phyloP scores from a whole-genome alignment of 2,797 vertebrate species.

The Masticophis lateralis region DNA sequence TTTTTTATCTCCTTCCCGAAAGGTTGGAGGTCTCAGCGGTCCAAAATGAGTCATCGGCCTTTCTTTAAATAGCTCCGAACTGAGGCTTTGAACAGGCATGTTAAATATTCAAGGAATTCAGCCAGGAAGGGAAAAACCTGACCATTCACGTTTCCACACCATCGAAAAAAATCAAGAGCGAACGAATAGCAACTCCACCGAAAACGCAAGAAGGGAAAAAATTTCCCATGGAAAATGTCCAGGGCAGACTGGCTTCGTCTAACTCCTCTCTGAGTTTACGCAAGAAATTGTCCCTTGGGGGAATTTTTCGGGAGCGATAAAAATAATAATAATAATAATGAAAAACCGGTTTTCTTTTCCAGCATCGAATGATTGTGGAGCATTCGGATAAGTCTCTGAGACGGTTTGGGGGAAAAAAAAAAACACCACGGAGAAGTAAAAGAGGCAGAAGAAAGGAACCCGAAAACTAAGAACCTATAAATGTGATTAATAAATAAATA shows the following conservation, averaged over 20 bases:
- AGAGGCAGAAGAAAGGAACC: neutral
- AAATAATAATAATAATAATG: too few species aligned
- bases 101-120: neutral
- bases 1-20: rapidly evolving
- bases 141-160: neutral
- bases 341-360: neutral
- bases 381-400: too few species aligned
- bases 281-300: neutral
- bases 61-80: neutral
- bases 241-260: too few species aligned
- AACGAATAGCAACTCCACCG: neutral
- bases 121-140: neutral
- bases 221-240: neutral
- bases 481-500: too few species aligned
- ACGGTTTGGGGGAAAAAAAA: neutral
- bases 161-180: neutral
- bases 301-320: neutral
- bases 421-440: neutral
- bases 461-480: neutral
- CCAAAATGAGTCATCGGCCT: neutral
- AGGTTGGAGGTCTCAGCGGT: neutral
- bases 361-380: too few species aligned
- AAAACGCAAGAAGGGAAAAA: neutral
- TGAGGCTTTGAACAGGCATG: neutral
- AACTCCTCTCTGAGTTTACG: neutral